Conservation (phyloP, 2,113 vertebrate species). For the Rhea pennata region DNA sequence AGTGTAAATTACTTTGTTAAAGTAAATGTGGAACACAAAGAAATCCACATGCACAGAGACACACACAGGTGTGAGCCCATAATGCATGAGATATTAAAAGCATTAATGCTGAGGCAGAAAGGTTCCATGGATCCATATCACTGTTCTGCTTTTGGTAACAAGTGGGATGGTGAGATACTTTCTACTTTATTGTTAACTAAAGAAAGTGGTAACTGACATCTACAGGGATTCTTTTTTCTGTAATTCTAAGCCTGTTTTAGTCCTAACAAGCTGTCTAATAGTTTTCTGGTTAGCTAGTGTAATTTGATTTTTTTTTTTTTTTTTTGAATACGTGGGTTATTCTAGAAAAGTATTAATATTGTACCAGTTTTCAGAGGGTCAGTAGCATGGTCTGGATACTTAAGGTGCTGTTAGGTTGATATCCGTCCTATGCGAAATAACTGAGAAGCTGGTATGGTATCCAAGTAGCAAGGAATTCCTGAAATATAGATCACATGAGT, state of each 20-base stretch:
- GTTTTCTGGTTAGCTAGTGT: not conserved
- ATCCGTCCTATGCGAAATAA: not conserved
- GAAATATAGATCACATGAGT: not conserved
- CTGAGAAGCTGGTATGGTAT: not conserved
- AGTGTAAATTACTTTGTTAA: not conserved
- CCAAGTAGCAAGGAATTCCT: not conserved
- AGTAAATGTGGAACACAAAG: not conserved
- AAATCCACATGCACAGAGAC: not conserved
- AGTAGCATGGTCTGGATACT: not conserved
- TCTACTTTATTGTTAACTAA: not conserved
- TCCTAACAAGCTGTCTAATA: not conserved
- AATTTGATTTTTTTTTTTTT: not conserved
- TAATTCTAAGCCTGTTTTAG: not conserved
- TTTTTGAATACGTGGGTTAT: not conserved
- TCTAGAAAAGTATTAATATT: not conserved
- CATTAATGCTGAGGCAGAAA: not conserved
- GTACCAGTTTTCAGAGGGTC: not conserved
- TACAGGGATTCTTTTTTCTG: not conserved
- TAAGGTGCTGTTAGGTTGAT: not conserved
- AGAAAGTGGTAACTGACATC: not conserved
- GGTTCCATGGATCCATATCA: not conserved
- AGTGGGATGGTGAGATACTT: not conserved
- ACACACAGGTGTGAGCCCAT: too few species aligned
- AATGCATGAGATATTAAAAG: not conserved
- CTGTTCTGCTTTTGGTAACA: not conserved